Percentiles rank a stretch among this genome's conserved stretches.
Evolutionary conservation across 1,140 invertebrate species (phyloP).

Genomic region (Nixonia krombeini): DNA sequence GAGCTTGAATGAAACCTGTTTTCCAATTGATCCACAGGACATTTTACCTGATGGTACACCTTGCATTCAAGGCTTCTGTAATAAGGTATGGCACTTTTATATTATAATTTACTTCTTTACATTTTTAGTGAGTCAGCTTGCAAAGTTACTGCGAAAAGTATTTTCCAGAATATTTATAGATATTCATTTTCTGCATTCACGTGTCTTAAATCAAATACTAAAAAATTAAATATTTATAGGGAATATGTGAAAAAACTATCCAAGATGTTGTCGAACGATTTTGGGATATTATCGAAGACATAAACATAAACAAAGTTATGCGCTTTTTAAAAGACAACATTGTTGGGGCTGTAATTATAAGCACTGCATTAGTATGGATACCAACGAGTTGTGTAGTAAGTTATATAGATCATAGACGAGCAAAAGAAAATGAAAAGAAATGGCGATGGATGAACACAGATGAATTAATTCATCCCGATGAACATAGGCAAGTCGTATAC

Average conservation of each 20-base stretch:
- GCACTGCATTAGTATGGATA: slow-evolving; percentile 93
- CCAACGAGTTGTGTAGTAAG: slow-evolving; percentile 87
- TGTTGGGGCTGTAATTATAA: slow-evolving; percentile 89
- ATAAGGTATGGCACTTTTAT: slow-evolving; percentile 82
- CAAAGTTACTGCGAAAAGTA: too few relatives aligned
- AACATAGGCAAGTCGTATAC: slow-evolving; percentile 64
- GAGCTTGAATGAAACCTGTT: slow-evolving; percentile 92
- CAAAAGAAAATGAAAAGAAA: slow-evolving; percentile 69
- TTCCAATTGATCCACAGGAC: slow-evolving; percentile 88
- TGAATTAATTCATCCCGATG: slow-evolving; percentile 68
- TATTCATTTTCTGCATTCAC: too few relatives aligned
- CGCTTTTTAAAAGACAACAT: slow-evolving; percentile 90
- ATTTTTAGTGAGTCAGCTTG: too few relatives aligned
- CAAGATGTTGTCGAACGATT: slow-evolving; percentile 95
- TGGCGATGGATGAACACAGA: slow-evolving; percentile 69
- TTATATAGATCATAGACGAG: slow-evolving; percentile 82
- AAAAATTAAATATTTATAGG: slow-evolving; percentile 72
- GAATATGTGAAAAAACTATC: slow-evolving; percentile 94
- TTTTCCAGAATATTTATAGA: too few relatives aligned
- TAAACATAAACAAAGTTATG: slow-evolving; percentile 93
- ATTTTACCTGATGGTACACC: slow-evolving; percentile 93
- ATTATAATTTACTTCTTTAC: not conserved
- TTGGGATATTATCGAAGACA: slow-evolving; percentile 97
- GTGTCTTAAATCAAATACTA: too few relatives aligned
- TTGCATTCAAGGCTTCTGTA: slow-evolving; percentile 96